Evolutionary conservation across 1,140 invertebrate species (phyloP).

Genomic region (Melitaea cinxia): DNA sequence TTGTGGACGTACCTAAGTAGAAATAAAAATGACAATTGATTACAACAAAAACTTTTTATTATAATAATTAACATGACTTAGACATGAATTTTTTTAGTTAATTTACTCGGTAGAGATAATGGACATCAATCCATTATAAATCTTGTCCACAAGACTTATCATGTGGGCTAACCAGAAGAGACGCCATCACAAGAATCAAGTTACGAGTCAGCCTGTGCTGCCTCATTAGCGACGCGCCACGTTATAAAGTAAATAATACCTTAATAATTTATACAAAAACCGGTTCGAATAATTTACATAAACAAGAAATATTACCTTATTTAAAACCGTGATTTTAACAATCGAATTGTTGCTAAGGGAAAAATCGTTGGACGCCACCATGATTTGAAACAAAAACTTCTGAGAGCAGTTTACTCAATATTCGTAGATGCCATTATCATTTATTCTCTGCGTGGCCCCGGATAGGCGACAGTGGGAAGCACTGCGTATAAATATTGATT

Average conservation of each 20-base stretch:
- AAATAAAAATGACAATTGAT: neutral
- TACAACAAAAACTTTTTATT: neutral
- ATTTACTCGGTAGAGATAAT: constrained; percentile 47
- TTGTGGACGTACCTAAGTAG: neutral
- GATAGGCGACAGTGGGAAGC: constrained; percentile 39
- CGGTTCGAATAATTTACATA: constrained; percentile 42
- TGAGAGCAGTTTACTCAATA: constrained; percentile 28
- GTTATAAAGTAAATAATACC: constrained; percentile 33
- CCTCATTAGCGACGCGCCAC: constrained; percentile 52
- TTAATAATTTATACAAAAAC: constrained; percentile 27
- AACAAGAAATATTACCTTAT: constrained; percentile 16
- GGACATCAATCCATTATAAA: constrained; percentile 22
- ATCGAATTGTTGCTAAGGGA: constrained; percentile 14
- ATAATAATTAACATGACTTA: neutral
- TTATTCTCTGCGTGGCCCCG: constrained; percentile 48
- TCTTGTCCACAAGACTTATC: constrained; percentile 40
- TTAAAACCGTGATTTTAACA: constrained; percentile 4
- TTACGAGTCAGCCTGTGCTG: constrained; percentile 63
- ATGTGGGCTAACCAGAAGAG: constrained; percentile 34
- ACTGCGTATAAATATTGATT: constrained; percentile 58
- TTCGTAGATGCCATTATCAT: constrained; percentile 36
- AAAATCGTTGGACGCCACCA: constrained; percentile 10
- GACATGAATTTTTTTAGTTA: constrained; percentile 39
- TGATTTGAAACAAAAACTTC: constrained; percentile 28
- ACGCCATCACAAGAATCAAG: constrained; percentile 50